Evolutionary conservation across 2,113 vertebrate genomes (phyloP), one percentile per base, ranked within the genome.

Genomic region (Illadopsis cleaveri): DNA sequence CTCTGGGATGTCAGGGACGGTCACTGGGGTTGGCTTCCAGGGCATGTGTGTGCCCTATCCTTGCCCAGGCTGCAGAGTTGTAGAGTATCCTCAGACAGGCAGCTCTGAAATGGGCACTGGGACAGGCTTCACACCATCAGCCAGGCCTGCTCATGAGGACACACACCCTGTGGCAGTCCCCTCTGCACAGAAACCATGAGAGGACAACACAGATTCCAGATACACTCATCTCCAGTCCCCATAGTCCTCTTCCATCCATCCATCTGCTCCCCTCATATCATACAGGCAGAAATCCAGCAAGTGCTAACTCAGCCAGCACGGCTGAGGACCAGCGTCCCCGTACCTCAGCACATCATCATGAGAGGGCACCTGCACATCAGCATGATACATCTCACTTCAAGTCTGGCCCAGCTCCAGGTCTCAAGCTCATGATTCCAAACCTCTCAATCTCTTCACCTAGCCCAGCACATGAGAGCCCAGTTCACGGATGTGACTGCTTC

Each of bases 311-410:
- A 69, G 28, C 28, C n/a, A 56, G 45, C 5, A 0, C 0, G 0
- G 45, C 5, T 45, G 71, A 73, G 27, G 28, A 33, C 20, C 4
- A 1, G 14, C 0, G 0, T 60, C 48, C n/a, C 42, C 0, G 0
- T 75, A 14, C 25, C 86, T 85, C 15, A 31, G 58, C 11, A 23
- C 5, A 9, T 50, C 27, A 80, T 21, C 17, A 7, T 48, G 45
- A 82, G 23, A 48, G 5, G 6, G 16, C 57, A 91, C n/a, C 61
- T 76, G 77, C 15, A 42, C 71, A 45, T 37, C 50, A 48, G 20
- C 13, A 5, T 21, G 31, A 69, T 9, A 23, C 22, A 23, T 30
- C 35, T 47, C 4, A 1, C n/a, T 72, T 53, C 9, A 23, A 27
- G 16, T 27, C 81, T 76, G 44, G 27, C 33, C 7, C 25, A 45